A percentile compares a stretch with the other conserved stretches of the same genome.
Evolutionary conservation across 2,797 vertebrate genomes (phyloP).

Genomic region (Eleutherodactylus coqui): DNA sequence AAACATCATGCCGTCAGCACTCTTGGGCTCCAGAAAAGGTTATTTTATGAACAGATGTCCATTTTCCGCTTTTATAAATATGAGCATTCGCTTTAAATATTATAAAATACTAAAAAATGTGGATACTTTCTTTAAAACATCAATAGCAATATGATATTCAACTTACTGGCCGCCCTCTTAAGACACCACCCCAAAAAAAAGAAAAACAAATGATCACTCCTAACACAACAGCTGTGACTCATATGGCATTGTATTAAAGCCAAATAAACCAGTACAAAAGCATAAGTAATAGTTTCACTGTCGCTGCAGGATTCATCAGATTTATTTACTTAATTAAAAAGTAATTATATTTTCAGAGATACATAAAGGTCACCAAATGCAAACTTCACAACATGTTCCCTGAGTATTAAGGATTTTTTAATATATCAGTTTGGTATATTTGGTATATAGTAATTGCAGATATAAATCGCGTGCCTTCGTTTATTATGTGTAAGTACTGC

Average conservation of each 20-base stretch:
- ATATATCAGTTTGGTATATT: conserved; percentile 12
- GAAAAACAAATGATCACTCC: neutral
- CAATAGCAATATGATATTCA: too few relatives aligned
- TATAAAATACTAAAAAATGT: too few relatives aligned
- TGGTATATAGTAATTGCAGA: conserved; percentile 36
- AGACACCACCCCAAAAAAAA: too few relatives aligned
- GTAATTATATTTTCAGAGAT: conserved; percentile 39
- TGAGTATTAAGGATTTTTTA: neutral
- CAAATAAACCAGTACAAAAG: neutral
- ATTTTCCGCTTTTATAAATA: too few relatives aligned
- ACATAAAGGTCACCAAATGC: conserved; percentile 29
- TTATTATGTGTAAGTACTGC: conserved; percentile 24
- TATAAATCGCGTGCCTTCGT: conserved; percentile 10
- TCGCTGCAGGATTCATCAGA: conserved; percentile 23
- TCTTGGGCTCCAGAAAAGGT: too few relatives aligned
- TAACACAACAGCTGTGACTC: neutral
- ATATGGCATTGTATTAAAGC: neutral
- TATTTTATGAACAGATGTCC: too few relatives aligned
- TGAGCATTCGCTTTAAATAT: too few relatives aligned
- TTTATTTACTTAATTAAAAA: conserved; percentile 50
- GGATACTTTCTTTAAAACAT: too few relatives aligned
- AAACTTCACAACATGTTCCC: conserved; percentile 1
- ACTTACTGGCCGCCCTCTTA: too few relatives aligned
- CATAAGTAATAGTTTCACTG: conserved; percentile 16
- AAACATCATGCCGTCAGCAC: too few relatives aligned